A percentile compares a stretch with the other conserved stretches of the same genome.
Evolutionary conservation across 1,140 invertebrate genomes (phyloP).

Genomic region (Mactra quadrangularis): DNA sequence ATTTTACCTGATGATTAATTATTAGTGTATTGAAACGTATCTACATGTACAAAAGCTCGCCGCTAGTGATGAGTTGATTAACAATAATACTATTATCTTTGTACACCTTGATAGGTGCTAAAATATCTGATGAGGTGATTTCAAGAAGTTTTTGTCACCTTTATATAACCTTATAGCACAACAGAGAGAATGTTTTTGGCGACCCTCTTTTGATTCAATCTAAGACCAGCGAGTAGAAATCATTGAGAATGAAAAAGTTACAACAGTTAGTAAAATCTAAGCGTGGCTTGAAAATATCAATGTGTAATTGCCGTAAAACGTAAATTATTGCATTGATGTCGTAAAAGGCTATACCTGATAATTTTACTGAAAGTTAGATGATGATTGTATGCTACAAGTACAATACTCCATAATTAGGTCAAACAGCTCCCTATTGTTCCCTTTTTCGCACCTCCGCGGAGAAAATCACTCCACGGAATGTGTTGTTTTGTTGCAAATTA

Average conservation of each 20-base stretch:
- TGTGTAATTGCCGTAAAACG: background rate
- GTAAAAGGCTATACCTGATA: no score
- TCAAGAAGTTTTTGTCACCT: conserved; percentile 13
- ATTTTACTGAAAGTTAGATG: no score
- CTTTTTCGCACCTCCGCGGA: no score
- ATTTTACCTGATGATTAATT: conserved; percentile 28
- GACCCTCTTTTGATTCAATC: background rate
- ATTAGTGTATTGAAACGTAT: conserved; percentile 48
- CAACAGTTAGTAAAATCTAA: background rate
- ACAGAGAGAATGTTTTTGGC: background rate
- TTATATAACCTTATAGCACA: background rate
- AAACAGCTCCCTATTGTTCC: no score
- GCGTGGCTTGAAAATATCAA: conserved; percentile 30
- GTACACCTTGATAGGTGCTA: background rate
- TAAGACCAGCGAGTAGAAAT: no score
- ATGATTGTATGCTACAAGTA: no score
- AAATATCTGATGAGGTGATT: conserved; percentile 1
- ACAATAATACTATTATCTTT: background rate
- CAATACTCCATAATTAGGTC: no score
- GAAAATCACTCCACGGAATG: no score
- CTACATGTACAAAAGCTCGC: background rate
- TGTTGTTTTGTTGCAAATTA: no score
- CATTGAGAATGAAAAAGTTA: no score
- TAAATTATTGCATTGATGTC: no score
- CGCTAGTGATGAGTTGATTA: conserved; percentile 17